Conservation (phyloP, 2,797 vertebrate species). For the Cichlasoma orientale region DNA sequence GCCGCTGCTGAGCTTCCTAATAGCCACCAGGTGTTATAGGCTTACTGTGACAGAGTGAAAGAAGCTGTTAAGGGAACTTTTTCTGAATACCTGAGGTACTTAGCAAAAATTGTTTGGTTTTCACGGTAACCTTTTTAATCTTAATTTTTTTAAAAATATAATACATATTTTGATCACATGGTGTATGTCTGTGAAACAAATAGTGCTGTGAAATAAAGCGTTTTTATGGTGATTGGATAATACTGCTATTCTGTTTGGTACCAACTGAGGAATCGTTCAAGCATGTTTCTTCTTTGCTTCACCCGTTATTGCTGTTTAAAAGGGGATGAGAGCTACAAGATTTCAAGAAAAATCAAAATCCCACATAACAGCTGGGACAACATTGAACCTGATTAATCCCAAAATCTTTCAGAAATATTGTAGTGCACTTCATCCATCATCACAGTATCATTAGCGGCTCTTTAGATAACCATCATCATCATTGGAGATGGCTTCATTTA, state of each 20-base stretch:
- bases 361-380: neutral
- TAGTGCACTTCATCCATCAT: slow-evolving; percentile 49
- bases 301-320: slow-evolving; percentile 4
- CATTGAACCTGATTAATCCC: slow-evolving; percentile 1
- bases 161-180: slow-evolving; percentile 27
- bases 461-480: slow-evolving; percentile 14
- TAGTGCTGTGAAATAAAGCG: slow-evolving; percentile 12
- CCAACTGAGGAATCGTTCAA: slow-evolving; percentile 18
- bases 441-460: slow-evolving; percentile 18
- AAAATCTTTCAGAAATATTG: slow-evolving; percentile 53
- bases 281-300: slow-evolving; percentile 34
- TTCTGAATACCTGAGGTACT: neutral
- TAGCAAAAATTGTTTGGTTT: neutral
- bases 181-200: neutral
- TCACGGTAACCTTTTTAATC: neutral
- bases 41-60: neutral
- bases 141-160: neutral
- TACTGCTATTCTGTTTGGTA: neutral
- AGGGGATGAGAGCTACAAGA: slow-evolving; percentile 52
- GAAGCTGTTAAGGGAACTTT: neutral
- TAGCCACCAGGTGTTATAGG: neutral
- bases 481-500: slow-evolving; percentile 29
- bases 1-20: neutral
- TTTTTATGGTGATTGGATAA: slow-evolving; percentile 14
- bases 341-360: slow-evolving; percentile 36